Percentiles rank a stretch among this genome's conserved stretches.
Evolutionary conservation across 1,140 invertebrate genomes (phyloP).

Genomic region (Batillaria attramentaria): DNA sequence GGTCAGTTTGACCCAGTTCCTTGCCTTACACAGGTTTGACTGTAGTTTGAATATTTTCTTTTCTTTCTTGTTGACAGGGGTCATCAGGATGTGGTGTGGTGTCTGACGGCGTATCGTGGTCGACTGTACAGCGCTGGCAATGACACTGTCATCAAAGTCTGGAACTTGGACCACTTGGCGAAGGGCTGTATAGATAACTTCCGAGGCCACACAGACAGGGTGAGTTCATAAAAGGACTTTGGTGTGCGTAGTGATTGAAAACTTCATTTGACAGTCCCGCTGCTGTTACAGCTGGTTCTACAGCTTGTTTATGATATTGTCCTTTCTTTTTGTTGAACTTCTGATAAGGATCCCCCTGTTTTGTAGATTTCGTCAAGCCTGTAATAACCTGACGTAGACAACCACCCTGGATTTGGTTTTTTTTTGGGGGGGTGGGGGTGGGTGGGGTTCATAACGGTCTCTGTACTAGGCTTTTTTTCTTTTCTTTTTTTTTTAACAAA

Average conservation of each 20-base stretch:
- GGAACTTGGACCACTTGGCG: slow-evolving; percentile 61
- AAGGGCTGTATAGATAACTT: slow-evolving; percentile 64
- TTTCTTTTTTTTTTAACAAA: too few species aligned
- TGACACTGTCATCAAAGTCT: slow-evolving; percentile 62
- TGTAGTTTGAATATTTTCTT: too few species aligned
- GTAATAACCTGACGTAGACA: background rate
- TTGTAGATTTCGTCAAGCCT: background rate
- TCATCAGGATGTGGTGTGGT: slow-evolving; percentile 62
- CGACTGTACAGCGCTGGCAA: slow-evolving; percentile 62
- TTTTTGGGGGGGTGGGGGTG: too few species aligned
- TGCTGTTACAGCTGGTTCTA: background rate
- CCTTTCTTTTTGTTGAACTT: background rate
- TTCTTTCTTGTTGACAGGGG: slow-evolving; percentile 53
- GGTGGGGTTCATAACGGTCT: too few species aligned
- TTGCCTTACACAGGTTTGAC: too few species aligned
- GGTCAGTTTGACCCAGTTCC: too few species aligned
- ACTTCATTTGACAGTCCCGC: background rate
- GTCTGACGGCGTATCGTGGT: slow-evolving; percentile 49
- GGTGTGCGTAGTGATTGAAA: too few species aligned
- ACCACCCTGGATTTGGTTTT: background rate
- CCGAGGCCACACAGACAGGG: slow-evolving; percentile 56
- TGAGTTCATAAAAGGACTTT: too few species aligned
- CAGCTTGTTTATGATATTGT: background rate
- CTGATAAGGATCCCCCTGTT: background rate
- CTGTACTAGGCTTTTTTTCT: too few species aligned